Base-by-base conservation (phyloP, 2,888 invertebrate species). In the Gerris lacustris region DNA sequence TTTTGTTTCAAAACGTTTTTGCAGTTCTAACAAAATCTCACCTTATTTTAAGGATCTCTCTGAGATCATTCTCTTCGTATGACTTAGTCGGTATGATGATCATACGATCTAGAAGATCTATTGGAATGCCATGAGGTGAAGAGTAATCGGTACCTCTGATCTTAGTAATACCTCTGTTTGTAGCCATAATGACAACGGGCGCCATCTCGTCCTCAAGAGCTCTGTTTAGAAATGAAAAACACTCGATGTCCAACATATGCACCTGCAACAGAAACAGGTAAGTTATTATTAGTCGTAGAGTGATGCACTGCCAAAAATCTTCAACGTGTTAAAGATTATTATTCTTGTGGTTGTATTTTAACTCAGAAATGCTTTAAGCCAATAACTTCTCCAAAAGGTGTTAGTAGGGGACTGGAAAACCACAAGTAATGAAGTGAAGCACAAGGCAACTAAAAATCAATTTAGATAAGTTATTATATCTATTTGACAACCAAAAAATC, bases 201-300 rank as follows among this genome's bases (percentile, higher is more conserved):
- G 98, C 92, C 85, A 97, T 95, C 78, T 99, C 98, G 66, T 92
- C 92, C 79, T 99, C 99, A 44, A 99, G 82, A 0, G 98, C 98
- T 6, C 99, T 88, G 82, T 99, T 99, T 6, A 99, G 83, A 81
- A 92, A 99, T 0, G 98, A 98, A 83, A 99, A 99, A 79, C 98
- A 99, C 80, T 99, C 99, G 66, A 99, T 95, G 80, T 99, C 99
- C 75, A 99, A 82, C 97, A 99, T 98, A 80, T 99, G 99, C 0
- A 94, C 91, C 85, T 86, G 80, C 6, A 47, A 66, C 55, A 68
- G 69, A 31, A 31, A 31, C 31, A 4, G n/a, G n/a, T n/a, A 31
- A 31, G 31, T 31, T 31, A 31, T 31, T 31, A 31, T 31, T 31
- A 31, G 31, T 31, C 31, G 4, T 31, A 31, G 31, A 31, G 31